These are phyloP conservation scores for Megalops atlanticus DNA, from an alignment of 2,113 vertebrate species.

Conservation along the genomic window DNA sequence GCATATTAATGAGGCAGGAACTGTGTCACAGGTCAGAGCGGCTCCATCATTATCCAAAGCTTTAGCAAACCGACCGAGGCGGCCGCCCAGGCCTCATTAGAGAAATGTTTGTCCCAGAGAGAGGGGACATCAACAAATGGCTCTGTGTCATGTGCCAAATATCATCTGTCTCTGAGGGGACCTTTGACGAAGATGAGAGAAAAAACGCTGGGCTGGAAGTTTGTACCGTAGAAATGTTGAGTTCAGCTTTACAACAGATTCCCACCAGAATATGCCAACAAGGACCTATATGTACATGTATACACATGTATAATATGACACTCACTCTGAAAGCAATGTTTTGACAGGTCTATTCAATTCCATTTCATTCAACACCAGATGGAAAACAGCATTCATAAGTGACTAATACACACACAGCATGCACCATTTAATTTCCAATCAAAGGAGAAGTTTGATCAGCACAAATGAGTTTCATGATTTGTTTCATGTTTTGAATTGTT, in stretches of 20 bases:
- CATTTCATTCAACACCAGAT: slow-evolving; percentile 14
- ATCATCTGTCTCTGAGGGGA: slow-evolving; percentile 18
- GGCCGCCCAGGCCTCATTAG: slow-evolving; percentile 82
- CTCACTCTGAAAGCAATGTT: background rate
- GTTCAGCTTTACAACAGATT: too few relatives aligned
- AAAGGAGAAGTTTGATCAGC: too few relatives aligned
- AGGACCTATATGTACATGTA: too few relatives aligned
- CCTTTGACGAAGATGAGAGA: too few relatives aligned
- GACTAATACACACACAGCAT: too few relatives aligned
- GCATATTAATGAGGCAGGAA: slow-evolving; percentile 88
- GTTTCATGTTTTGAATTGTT: too few relatives aligned
- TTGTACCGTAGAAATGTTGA: background rate
- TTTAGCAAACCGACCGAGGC: slow-evolving; percentile 79
- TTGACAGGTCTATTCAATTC: background rate
- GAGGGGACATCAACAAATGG: slow-evolving; percentile 27
- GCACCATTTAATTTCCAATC: too few relatives aligned
- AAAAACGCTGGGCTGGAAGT: too few relatives aligned
- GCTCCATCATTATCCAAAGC: slow-evolving; percentile 86
- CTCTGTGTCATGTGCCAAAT: slow-evolving; percentile 26
- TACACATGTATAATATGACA: background rate
- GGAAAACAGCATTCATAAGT: background rate
- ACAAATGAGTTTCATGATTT: too few relatives aligned
- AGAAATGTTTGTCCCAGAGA: slow-evolving; percentile 87
- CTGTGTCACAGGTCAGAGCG: slow-evolving; percentile 86
- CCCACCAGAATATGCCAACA: too few relatives aligned